Evolutionary conservation across 2,797 vertebrate species (phyloP).

Genomic region (Melanotaenia boesemani): DNA sequence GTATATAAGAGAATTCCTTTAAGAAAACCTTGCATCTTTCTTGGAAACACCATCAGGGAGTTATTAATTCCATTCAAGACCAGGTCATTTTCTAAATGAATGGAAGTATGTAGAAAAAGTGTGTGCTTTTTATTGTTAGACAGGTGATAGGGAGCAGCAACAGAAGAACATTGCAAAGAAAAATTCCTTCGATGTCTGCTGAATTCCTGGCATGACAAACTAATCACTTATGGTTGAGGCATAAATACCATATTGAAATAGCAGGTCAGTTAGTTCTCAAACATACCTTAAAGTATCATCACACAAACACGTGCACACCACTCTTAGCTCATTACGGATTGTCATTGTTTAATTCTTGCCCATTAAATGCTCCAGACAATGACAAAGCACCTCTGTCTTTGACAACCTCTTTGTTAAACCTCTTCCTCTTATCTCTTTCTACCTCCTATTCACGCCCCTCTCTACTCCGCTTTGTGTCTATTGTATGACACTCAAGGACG

Average conservation of each 20-base stretch:
- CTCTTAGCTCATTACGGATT: conserved; percentile 80
- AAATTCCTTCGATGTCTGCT: background rate
- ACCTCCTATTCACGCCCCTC: conserved; percentile 67
- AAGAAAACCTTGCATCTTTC: background rate
- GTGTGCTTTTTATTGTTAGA: background rate
- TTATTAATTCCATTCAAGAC: background rate
- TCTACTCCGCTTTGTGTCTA: conserved; percentile 69
- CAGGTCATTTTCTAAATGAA: background rate
- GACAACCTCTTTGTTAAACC: conserved; percentile 79
- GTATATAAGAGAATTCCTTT: background rate
- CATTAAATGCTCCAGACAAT: conserved; percentile 82
- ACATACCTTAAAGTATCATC: conserved; percentile 37
- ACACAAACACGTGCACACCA: conserved; percentile 14
- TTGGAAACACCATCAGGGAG: background rate
- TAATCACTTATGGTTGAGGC: background rate
- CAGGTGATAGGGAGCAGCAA: background rate
- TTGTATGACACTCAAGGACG: conserved; percentile 82
- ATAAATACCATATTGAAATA: conserved; percentile 32
- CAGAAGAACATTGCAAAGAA: background rate
- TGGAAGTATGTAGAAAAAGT: background rate
- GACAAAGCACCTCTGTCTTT: conserved; percentile 74
- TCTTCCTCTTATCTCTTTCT: conserved; percentile 78
- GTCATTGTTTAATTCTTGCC: conserved; percentile 84
- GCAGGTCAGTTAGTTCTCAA: conserved; percentile 32
- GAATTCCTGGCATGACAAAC: background rate